Conservation (phyloP, 2,888 invertebrate species). For the Altica lythri region DNA sequence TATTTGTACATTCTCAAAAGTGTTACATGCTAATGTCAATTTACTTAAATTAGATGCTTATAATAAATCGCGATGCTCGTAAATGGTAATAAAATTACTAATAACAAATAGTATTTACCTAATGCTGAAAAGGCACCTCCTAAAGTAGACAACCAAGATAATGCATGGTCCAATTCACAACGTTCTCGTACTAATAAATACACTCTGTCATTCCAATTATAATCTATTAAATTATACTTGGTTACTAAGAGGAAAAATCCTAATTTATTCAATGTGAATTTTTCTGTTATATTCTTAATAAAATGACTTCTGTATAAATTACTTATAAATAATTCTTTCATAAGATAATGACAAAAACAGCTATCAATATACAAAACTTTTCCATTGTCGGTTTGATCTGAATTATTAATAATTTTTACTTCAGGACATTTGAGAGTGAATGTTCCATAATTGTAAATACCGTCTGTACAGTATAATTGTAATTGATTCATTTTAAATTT, state of each 20-base stretch:
- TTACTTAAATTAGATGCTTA: neutral
- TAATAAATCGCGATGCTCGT: neutral
- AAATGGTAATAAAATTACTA: too few relatives aligned
- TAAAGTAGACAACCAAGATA: constrained; percentile 95
- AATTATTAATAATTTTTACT: neutral
- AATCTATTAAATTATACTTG: constrained; percentile 68
- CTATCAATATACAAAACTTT: constrained; percentile 41
- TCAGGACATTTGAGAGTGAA: neutral
- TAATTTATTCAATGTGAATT: neutral
- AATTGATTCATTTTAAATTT: constrained; percentile 23
- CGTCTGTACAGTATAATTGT: constrained; percentile 22
- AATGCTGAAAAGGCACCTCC: constrained; percentile 96
- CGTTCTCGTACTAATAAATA: constrained; percentile 63
- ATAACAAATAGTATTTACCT: too few relatives aligned
- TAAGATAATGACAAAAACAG: constrained; percentile 49
- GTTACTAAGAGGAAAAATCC: constrained; percentile 59
- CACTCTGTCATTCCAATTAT: constrained; percentile 65
- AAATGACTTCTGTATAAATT: constrained; percentile 42
- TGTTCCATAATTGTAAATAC: constrained; percentile 27
- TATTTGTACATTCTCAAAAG: too few relatives aligned
- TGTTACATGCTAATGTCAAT: too few relatives aligned
- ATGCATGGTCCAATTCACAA: constrained; percentile 78
- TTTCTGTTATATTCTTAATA: constrained; percentile 27
- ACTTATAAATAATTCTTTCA: constrained; percentile 47
- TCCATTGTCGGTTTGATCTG: constrained; percentile 4